phyloP scores from a whole-genome alignment of 2,113 vertebrate genomes.

The Gymnocephalus cernua region DNA sequence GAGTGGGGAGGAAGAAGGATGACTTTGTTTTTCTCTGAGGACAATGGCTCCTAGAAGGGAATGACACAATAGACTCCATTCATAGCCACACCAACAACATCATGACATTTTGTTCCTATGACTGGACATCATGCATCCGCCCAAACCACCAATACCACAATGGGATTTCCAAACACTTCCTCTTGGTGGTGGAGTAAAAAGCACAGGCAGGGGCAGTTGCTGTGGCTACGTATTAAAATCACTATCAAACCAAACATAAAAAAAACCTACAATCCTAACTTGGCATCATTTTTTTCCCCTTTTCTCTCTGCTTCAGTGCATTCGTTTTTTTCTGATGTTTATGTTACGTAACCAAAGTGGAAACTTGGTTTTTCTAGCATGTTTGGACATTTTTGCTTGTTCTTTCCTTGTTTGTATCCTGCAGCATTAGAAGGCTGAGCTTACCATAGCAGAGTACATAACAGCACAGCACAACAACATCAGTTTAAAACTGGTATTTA shows the following conservation, averaged over 20 bases:
- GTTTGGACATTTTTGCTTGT: constrained; percentile 50
- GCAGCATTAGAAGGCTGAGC: constrained; percentile 13
- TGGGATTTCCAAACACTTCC: constrained; percentile 33
- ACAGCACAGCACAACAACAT: not conserved
- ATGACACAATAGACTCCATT: constrained; percentile 72
- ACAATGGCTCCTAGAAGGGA: constrained; percentile 67
- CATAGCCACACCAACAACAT: constrained; percentile 59
- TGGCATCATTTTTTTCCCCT: constrained; percentile 7
- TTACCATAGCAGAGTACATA: constrained; percentile 5
- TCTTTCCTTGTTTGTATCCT: constrained; percentile 41
- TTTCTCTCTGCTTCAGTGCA: constrained; percentile 19
- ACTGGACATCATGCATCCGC: constrained; percentile 58
- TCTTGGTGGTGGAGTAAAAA: not conserved
- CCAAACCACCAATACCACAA: constrained; percentile 43
- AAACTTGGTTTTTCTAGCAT: constrained; percentile 39
- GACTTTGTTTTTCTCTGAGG: constrained; percentile 54
- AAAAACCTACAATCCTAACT: not conserved
- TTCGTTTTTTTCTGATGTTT: constrained; percentile 21
- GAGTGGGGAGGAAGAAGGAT: constrained; percentile 17
- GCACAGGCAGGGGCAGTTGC: constrained; percentile 1
- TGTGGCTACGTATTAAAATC: not conserved
- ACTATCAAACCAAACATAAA: constrained; percentile 6
- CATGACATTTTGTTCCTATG: constrained; percentile 66
- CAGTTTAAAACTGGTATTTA: not conserved
- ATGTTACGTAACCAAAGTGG: constrained; percentile 60